A percentile compares a stretch with the other conserved stretches of the same genome.
Evolutionary conservation across 64 coral and sea anemone species (phyloP).

Genomic region (Montipora capricornis): DNA sequence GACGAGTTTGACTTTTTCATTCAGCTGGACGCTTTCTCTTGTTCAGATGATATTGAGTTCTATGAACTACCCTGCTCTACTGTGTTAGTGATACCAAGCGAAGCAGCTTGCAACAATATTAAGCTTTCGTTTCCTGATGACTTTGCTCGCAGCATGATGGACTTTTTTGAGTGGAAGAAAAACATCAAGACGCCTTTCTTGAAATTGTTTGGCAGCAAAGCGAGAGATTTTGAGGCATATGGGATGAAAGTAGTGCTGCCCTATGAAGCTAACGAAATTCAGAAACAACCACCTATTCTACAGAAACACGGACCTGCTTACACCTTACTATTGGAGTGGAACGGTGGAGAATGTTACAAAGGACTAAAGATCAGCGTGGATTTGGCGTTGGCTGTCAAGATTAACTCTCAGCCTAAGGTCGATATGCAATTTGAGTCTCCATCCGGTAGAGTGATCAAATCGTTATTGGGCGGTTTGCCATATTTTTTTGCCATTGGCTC

Average conservation of each 20-base stretch:
- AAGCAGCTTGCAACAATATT: background rate
- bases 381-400: slow-evolving; percentile 48
- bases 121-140: background rate
- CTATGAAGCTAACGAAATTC: too few species aligned
- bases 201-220: background rate
- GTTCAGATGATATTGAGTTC: background rate
- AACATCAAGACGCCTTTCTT: slow-evolving; percentile 42
- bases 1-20: slow-evolving; percentile 28
- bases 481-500: slow-evolving; percentile 49
- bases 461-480: slow-evolving; percentile 3
- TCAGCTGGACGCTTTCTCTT: background rate
- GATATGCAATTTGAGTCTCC: slow-evolving; percentile 1
- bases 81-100: background rate
- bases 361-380: slow-evolving; percentile 34
- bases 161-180: slow-evolving; percentile 44
- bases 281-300: background rate
- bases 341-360: slow-evolving; percentile 25
- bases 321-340: slow-evolving; percentile 25
- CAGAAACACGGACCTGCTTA: slow-evolving; percentile 30
- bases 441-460: background rate
- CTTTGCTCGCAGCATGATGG: background rate
- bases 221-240: slow-evolving; percentile 18
- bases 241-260: slow-evolving; percentile 24
- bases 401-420: slow-evolving; percentile 19
- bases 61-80: background rate